phyloP scores from a whole-genome alignment of 2,888 invertebrate genomes.

The Allygus modestus region DNA sequence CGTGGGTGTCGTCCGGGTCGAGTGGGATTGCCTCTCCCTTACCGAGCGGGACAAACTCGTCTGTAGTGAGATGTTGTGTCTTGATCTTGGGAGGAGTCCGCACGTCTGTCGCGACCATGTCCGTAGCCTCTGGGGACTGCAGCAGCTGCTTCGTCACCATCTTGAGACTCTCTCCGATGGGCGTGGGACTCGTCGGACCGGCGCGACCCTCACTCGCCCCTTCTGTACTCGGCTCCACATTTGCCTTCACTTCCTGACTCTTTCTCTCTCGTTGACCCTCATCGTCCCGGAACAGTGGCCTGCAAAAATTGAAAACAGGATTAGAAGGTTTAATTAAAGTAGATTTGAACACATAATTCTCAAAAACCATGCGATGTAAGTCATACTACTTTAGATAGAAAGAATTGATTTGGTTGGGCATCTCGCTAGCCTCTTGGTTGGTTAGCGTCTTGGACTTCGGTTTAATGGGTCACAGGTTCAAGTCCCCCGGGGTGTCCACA shows the following conservation, averaged over 20 bases:
- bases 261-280: constrained; percentile 67
- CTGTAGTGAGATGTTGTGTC: constrained; percentile 74
- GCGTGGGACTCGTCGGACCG: constrained; percentile 67
- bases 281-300: constrained; percentile 61
- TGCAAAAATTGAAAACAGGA: constrained; percentile 37
- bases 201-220: constrained; percentile 53
- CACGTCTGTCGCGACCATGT: constrained; percentile 77
- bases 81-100: constrained; percentile 82
- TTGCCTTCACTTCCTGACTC: constrained; percentile 65
- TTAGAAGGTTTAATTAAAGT: background rate
- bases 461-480: too few relatives aligned
- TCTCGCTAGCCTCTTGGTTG: too few relatives aligned
- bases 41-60: constrained; percentile 69
- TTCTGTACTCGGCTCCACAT: constrained; percentile 59
- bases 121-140: constrained; percentile 74
- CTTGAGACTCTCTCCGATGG: constrained; percentile 79
- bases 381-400: too few relatives aligned
- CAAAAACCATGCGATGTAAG: too few relatives aligned
- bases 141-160: constrained; percentile 79
- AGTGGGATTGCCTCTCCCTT: constrained; percentile 82
- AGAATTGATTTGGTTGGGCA: too few relatives aligned
- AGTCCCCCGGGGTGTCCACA: too few relatives aligned
- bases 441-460: too few relatives aligned
- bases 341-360: too few relatives aligned
- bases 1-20: constrained; percentile 77